Percentiles rank a stretch among this genome's conserved stretches.
Conservation (phyloP, 37 sponge, comb jelly and placozoan species). For the Tethya wilhelma region DNA sequence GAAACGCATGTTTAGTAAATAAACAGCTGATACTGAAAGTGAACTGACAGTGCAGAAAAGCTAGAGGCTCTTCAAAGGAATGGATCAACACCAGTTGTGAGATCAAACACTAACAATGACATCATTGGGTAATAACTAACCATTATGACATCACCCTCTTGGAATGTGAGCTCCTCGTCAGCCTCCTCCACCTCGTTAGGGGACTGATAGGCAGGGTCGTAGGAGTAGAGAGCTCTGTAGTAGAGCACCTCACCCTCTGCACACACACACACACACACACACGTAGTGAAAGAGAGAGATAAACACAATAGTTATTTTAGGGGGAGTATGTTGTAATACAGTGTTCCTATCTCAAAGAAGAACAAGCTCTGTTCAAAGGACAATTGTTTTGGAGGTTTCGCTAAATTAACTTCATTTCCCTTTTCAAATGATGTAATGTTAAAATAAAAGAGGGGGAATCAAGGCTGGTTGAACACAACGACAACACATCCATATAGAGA, state of each 20-base stretch:
- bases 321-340: too few species aligned
- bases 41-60: neutral
- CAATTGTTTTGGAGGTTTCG: too few species aligned
- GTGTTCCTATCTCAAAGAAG: too few species aligned
- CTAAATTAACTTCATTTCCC: too few species aligned
- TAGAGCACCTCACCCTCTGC: neutral
- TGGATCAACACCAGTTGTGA: neutral
- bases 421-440: too few species aligned
- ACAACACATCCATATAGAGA: too few species aligned
- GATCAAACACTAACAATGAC: neutral
- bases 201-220: conserved; percentile 47
- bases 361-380: too few species aligned
- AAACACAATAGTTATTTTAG: too few species aligned
- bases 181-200: conserved; percentile 46
- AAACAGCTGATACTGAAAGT: too few species aligned
- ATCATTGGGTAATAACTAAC: conserved; percentile 13
- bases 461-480: too few species aligned
- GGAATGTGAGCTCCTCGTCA: conserved; percentile 44
- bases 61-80: neutral
- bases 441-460: too few species aligned
- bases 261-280: neutral
- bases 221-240: conserved; percentile 48
- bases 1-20: too few species aligned
- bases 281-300: neutral
- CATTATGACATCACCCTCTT: conserved; percentile 52